phyloP scores from a whole-genome alignment of 2,797 vertebrate species.

The Apogon talboti region DNA sequence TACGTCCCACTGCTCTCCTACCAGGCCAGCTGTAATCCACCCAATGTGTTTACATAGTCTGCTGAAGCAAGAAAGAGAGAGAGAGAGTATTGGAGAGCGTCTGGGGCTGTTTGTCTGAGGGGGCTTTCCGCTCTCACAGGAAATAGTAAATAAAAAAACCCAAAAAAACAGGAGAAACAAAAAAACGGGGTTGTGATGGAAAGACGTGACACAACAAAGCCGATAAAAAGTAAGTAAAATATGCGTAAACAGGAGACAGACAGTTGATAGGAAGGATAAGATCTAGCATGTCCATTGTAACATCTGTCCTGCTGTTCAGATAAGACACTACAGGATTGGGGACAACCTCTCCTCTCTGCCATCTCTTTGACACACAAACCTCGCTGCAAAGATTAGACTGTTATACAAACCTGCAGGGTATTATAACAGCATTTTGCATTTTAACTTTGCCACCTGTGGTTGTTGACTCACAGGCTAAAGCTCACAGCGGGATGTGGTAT shows the following conservation, averaged over 20 bases:
- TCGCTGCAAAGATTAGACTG: slow-evolving; percentile 43
- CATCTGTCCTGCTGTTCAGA: slow-evolving; percentile 43
- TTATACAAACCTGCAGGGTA: slow-evolving; percentile 31
- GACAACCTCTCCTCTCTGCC: slow-evolving; percentile 18
- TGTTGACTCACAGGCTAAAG: slow-evolving; percentile 52
- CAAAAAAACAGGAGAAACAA: slow-evolving; percentile 32
- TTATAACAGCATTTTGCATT: slow-evolving; percentile 23
- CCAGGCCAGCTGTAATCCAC: slow-evolving; percentile 69
- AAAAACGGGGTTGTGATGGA: slow-evolving; percentile 35
- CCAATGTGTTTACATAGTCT: slow-evolving; percentile 73
- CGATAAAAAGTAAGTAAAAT: slow-evolving; percentile 21
- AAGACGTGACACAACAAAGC: slow-evolving; percentile 45
- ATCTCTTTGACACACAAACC: slow-evolving; percentile 20
- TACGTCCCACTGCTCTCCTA: slow-evolving; percentile 62
- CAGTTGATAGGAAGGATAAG: slow-evolving; percentile 45
- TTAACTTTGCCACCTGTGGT: slow-evolving; percentile 45
- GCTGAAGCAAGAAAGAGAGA: slow-evolving; percentile 53
- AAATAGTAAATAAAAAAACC: slow-evolving; percentile 49
- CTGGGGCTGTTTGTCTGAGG: slow-evolving; percentile 56
- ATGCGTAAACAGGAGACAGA: slow-evolving; percentile 27
- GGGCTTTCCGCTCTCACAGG: slow-evolving; percentile 73
- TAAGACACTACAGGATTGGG: slow-evolving; percentile 16
- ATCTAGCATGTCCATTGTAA: slow-evolving; percentile 27
- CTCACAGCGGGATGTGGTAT: slow-evolving; percentile 30
- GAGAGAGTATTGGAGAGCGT: slow-evolving; percentile 56